Percentiles rank a stretch among this genome's conserved stretches.
These are phyloP conservation scores for Pogonognathellus flavescens DNA, from an alignment of 1,140 invertebrate species.

Conservation along the genomic window DNA sequence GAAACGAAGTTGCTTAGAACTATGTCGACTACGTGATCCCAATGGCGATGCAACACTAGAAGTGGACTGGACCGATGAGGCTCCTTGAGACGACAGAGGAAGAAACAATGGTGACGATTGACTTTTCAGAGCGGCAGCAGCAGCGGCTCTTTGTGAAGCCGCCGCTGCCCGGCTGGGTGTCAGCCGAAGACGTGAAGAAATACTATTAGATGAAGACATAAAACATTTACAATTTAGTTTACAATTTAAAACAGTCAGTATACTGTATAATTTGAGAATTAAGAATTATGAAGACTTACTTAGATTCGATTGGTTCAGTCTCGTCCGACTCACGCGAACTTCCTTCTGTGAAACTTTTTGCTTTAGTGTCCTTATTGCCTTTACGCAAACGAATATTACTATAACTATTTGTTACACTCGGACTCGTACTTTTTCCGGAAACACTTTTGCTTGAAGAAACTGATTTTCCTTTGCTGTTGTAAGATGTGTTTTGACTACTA, in stretches of 20 bases:
- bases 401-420: neutral
- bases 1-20: conserved; percentile 14
- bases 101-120: conserved; percentile 9
- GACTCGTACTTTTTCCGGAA: neutral
- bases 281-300: neutral
- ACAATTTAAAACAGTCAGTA: neutral
- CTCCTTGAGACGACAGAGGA: neutral
- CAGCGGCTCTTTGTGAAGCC: conserved; percentile 63
- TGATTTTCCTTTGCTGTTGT: conserved; percentile 33
- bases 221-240: neutral
- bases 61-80: neutral
- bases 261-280: neutral
- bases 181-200: conserved; percentile 62
- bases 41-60: conserved; percentile 1
- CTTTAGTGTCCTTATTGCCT: neutral
- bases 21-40: conserved; percentile 4
- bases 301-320: conserved; percentile 18
- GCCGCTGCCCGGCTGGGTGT: conserved; percentile 65
- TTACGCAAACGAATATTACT: conserved; percentile 23
- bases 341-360: neutral
- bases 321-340: conserved; percentile 25
- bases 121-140: conserved; percentile 25
- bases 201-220: conserved; percentile 47
- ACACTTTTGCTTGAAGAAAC: neutral
- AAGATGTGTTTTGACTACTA: conserved; percentile 38